A percentile compares a stretch with the other conserved stretches of the same genome.
Evolutionary conservation across 2,113 vertebrate species (phyloP).

Genomic region (Poeciliopsis occidentalis): DNA sequence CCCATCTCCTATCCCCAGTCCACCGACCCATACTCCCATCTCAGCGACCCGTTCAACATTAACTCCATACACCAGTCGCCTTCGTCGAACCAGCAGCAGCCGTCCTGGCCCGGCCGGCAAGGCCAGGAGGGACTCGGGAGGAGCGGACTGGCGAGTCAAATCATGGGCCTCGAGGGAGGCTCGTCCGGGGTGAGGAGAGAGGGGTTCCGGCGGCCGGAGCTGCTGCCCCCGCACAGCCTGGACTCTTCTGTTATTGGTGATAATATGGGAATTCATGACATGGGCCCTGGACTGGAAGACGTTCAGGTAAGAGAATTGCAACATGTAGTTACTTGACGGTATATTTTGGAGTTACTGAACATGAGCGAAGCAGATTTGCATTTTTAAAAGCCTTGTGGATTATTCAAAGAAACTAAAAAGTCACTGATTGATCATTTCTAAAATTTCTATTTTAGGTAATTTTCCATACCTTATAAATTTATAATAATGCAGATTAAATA

Average conservation of each 20-base stretch:
- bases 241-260: conserved; percentile 89
- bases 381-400: not conserved
- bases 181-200: conserved; percentile 86
- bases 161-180: conserved; percentile 89
- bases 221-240: conserved; percentile 88
- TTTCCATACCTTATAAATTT: not conserved
- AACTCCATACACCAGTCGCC: conserved; percentile 89
- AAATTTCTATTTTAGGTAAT: not conserved
- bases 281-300: conserved; percentile 92
- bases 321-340: not conserved
- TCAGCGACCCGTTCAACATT: conserved; percentile 93
- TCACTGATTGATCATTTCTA: no score
- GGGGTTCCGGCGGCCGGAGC: conserved; percentile 89
- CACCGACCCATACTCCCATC: conserved; percentile 91
- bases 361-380: not conserved
- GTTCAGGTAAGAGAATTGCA: conserved; percentile 84
- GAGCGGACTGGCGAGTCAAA: conserved; percentile 87
- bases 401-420: not conserved
- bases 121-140: conserved; percentile 86
- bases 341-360: not conserved
- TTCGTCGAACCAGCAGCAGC: conserved; percentile 88
- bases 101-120: conserved; percentile 90
- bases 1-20: conserved; percentile 92
- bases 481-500: not conserved
- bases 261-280: conserved; percentile 91